A percentile compares a stretch with the other conserved stretches of the same genome.
Conservation (phyloP, 2,113 vertebrate genomes). For the Oncorhynchus mykiss region DNA sequence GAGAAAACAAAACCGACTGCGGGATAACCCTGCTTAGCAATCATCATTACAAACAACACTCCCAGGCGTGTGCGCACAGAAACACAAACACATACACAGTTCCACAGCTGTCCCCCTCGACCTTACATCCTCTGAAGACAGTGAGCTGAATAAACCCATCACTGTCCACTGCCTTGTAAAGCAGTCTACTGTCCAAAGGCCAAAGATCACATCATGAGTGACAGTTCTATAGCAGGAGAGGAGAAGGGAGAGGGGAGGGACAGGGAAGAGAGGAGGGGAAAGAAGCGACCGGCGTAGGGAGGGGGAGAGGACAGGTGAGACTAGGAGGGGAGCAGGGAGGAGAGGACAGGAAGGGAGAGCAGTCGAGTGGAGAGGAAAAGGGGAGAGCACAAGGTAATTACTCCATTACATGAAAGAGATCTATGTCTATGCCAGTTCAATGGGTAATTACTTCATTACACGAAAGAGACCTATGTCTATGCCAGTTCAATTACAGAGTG, state of each 20-base stretch:
- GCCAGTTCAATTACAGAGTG: constrained; percentile 6
- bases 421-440: constrained; percentile 3
- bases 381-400: not conserved
- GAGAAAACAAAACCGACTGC: constrained; percentile 1
- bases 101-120: constrained; percentile 13
- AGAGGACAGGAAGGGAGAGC: not conserved
- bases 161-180: constrained; percentile 23
- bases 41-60: constrained; percentile 20
- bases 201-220: constrained; percentile 36
- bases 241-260: not conserved
- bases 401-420: not conserved
- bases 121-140: constrained; percentile 28
- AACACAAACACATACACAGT: not conserved
- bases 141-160: constrained; percentile 40
- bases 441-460: not conserved
- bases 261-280: not conserved
- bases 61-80: not conserved
- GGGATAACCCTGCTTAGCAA: not conserved
- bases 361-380: not conserved
- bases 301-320: too few relatives aligned
- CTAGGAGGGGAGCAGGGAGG: constrained; percentile 2
- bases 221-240: constrained; percentile 13
- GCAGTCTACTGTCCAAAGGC: constrained; percentile 21
- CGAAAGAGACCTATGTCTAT: not conserved
- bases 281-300: not conserved